Percentiles rank a stretch among this genome's conserved stretches.
phyloP scores from a whole-genome alignment of 2,113 vertebrate species.

The Malurus melanocephalus region DNA sequence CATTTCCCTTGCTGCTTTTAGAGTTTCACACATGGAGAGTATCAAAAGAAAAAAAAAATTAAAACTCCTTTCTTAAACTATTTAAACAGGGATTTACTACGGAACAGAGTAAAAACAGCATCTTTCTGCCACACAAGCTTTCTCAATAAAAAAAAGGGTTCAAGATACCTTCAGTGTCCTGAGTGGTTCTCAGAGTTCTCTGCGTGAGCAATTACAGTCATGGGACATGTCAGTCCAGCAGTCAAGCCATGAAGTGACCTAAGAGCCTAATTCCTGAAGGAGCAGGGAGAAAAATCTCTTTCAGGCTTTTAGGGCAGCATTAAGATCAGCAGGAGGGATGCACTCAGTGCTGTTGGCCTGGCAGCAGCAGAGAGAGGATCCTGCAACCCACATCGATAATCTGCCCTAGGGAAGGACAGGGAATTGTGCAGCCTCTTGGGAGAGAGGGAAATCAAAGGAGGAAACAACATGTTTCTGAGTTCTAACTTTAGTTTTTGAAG shows the following conservation, averaged over 20 bases:
- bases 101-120: neutral
- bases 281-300: neutral
- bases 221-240: neutral
- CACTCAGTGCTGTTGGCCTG: neutral
- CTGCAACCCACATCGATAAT: rapidly evolving
- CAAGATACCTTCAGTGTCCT: neutral
- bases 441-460: neutral
- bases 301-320: neutral
- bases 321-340: neutral
- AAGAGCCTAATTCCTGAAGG: neutral
- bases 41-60: neutral
- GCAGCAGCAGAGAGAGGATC: neutral
- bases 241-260: neutral
- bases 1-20: neutral
- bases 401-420: neutral
- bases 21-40: neutral
- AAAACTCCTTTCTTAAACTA: neutral
- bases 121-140: neutral
- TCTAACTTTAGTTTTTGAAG: neutral
- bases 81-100: neutral
- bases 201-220: neutral
- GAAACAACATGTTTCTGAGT: neutral
- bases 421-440: neutral
- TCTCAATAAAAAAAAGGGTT: neutral
- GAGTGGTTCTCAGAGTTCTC: neutral